phyloP scores from a whole-genome alignment of 2,888 invertebrate genomes.

The Drosophila emarginata region DNA sequence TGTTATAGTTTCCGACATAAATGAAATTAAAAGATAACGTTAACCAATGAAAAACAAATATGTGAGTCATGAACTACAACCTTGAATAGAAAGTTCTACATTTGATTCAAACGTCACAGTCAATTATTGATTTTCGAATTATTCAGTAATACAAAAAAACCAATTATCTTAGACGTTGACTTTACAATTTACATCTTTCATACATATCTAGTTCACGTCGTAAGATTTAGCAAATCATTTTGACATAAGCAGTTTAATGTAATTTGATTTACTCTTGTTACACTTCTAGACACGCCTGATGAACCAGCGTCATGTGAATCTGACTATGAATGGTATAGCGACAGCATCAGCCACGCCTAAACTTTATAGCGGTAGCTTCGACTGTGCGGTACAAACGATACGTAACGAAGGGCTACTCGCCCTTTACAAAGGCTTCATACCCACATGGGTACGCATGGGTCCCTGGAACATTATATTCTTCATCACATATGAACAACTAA shows the following conservation, averaged over 20 bases:
- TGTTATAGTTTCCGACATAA: too few species aligned
- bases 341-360: conserved; percentile 81
- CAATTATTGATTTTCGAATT: too few species aligned
- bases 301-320: conserved; percentile 90
- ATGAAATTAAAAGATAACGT: too few species aligned
- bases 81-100: too few species aligned
- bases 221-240: too few species aligned
- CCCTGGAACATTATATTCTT: conserved; percentile 99
- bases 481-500: conserved; percentile 95
- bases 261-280: neutral
- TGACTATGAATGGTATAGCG: conserved; percentile 76
- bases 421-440: conserved; percentile 96
- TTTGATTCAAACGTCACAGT: too few species aligned
- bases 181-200: too few species aligned
- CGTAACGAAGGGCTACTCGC: conserved; percentile 93
- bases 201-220: too few species aligned
- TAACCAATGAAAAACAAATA: too few species aligned
- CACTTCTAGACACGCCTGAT: conserved; percentile 91
- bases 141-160: too few species aligned
- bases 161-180: too few species aligned
- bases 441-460: conserved; percentile 97
- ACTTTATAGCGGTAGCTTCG: conserved; percentile 91
- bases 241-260: neutral
- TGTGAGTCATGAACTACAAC: too few species aligned
- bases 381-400: conserved; percentile 92